phyloP scores from a whole-genome alignment of 2,113 vertebrate species.

The Rhagologus leucostigma region DNA sequence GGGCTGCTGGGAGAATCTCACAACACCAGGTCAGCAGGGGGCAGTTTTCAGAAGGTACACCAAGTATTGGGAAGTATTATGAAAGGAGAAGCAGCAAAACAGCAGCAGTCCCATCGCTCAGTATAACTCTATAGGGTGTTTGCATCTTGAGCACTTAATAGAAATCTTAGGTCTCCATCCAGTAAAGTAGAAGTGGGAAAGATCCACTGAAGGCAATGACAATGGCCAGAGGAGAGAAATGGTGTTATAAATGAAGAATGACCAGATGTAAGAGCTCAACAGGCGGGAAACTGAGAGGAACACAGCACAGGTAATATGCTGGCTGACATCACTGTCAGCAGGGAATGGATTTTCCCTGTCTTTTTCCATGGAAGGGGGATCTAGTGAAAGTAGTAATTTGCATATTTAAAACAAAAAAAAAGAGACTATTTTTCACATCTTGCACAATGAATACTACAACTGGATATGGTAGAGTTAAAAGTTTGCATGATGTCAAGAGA shows the following conservation, averaged over 20 bases:
- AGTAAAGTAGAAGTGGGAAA: background rate
- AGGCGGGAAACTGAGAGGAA: background rate
- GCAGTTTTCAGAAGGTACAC: background rate
- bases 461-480: background rate
- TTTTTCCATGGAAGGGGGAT: background rate
- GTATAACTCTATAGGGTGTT: background rate
- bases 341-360: background rate
- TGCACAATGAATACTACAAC: background rate
- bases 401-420: background rate
- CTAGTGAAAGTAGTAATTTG: background rate
- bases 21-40: background rate
- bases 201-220: background rate
- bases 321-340: background rate
- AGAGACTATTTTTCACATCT: background rate
- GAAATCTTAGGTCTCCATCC: background rate
- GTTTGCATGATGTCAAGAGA: background rate
- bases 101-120: background rate
- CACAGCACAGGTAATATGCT: background rate
- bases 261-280: background rate
- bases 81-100: background rate
- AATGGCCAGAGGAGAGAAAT: background rate
- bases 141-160: background rate
- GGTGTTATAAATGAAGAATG: background rate
- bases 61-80: background rate
- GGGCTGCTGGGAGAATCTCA: background rate